phyloP scores from a whole-genome alignment of 2,888 invertebrate genomes.

The Eupithecia abbreviata region DNA sequence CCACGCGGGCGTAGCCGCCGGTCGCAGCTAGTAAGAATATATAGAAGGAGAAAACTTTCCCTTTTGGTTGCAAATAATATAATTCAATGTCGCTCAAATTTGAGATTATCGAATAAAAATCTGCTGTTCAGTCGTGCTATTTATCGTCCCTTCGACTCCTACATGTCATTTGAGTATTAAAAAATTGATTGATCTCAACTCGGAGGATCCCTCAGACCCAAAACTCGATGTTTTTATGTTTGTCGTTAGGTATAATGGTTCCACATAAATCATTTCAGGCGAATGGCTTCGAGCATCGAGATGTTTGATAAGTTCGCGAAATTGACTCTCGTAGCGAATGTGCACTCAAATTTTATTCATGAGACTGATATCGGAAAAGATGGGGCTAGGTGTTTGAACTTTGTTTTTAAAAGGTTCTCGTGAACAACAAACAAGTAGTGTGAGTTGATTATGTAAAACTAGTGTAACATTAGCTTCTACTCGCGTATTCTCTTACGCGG shows the following conservation, averaged over 20 bases:
- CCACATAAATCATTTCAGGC: constrained; percentile 48
- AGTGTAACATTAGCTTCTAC: too few relatives aligned
- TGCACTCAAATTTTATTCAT: constrained; percentile 39
- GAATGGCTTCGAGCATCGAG: constrained; percentile 36
- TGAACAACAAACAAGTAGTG: neutral
- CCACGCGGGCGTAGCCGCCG: too few relatives aligned
- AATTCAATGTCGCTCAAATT: neutral
- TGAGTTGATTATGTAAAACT: too few relatives aligned
- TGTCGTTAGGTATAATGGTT: constrained; percentile 48
- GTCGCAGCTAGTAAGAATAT: neutral
- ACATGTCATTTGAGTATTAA: constrained; percentile 61
- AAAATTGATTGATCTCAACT: constrained; percentile 66
- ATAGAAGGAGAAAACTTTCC: neutral
- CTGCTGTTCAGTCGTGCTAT: neutral
- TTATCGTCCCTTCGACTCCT: neutral
- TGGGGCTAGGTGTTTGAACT: neutral
- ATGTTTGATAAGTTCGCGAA: constrained; percentile 38
- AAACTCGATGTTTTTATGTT: constrained; percentile 53
- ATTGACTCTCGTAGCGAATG: constrained; percentile 32
- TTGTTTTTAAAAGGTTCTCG: neutral
- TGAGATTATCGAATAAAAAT: neutral
- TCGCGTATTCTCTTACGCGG: too few relatives aligned
- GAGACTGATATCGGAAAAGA: constrained; percentile 24
- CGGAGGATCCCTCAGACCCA: constrained; percentile 56
- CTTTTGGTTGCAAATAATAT: neutral